Conservation (phyloP, 1,140 invertebrate species). For the Drosophila subobscura region DNA sequence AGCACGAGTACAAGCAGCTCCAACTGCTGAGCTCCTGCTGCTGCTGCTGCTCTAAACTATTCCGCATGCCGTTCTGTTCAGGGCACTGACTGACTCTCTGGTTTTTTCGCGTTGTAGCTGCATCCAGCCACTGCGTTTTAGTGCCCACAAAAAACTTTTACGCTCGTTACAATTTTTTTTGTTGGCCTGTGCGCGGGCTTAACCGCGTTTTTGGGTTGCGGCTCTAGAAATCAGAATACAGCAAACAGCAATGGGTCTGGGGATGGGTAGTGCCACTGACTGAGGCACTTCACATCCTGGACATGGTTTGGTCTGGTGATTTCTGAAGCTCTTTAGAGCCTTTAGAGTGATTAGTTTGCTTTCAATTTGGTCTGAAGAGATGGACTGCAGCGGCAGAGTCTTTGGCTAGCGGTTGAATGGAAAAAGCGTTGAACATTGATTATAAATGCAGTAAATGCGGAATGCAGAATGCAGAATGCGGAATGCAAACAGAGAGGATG, state of each 20-base stretch:
- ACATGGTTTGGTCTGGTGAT: conserved; percentile 47
- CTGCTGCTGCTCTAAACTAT: conserved; percentile 6
- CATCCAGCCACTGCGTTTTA: too few species aligned
- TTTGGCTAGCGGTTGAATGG: conserved; percentile 40
- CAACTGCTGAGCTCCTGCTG: conserved; percentile 13
- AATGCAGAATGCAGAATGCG: conserved; percentile 39
- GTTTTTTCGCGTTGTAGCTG: conserved; percentile 16
- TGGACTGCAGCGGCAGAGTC: conserved; percentile 5
- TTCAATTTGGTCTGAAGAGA: conserved; percentile 1
- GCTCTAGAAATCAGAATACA: conserved; percentile 3
- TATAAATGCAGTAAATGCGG: conserved; percentile 17
- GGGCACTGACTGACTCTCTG: conserved; percentile 1
- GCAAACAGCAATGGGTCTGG: background rate
- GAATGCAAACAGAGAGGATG: conserved; percentile 29
- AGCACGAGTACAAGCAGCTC: background rate
- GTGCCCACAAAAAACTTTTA: conserved; percentile 46
- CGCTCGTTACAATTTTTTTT: conserved; percentile 42
- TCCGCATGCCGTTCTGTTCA: conserved; percentile 7
- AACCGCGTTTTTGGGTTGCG: conserved; percentile 3
- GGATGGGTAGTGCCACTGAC: conserved; percentile 7
- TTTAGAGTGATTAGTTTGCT: conserved; percentile 36
- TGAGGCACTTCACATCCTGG: conserved; percentile 27
- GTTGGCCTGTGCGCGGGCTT: conserved; percentile 5
- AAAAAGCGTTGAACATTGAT: conserved; percentile 39
- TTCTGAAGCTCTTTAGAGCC: conserved; percentile 28